Conservation (phyloP, 2,888 invertebrate genomes). For the Troides helena region DNA sequence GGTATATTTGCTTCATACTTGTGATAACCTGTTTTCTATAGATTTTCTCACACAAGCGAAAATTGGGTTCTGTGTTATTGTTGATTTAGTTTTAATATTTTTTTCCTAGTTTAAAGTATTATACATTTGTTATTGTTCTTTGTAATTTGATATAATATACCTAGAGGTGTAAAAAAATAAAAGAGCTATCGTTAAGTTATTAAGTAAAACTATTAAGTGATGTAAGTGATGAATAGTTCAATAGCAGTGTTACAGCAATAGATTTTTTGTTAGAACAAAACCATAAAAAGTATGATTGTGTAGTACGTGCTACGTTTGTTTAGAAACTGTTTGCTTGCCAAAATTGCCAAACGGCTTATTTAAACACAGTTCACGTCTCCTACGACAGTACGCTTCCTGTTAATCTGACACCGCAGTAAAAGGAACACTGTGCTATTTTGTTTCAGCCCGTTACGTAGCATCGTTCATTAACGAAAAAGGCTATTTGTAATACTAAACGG, state of each 20-base stretch:
- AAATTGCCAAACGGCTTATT: constrained; percentile 15
- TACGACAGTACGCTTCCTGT: constrained; percentile 17
- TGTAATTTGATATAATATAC: no score
- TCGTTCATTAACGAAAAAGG: constrained; percentile 18
- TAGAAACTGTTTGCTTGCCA: constrained; percentile 12
- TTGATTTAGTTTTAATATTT: no score
- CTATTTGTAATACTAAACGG: constrained; percentile 21
- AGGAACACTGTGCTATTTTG: constrained; percentile 16
- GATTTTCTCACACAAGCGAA: no score
- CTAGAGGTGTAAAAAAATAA: no score
- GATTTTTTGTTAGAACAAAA: background rate
- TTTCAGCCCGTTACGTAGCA: constrained; percentile 13
- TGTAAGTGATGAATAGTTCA: background rate
- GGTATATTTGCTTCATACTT: background rate
- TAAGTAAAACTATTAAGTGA: background rate
- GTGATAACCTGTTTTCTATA: background rate
- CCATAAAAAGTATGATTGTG: background rate
- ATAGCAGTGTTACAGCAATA: background rate
- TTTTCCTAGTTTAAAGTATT: no score
- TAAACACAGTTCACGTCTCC: constrained; percentile 16
- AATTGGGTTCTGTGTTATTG: no score
- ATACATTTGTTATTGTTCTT: no score
- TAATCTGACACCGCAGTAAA: constrained; percentile 24
- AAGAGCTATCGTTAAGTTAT: no score
- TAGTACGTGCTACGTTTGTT: background rate